These are phyloP conservation scores for Elmis aenea DNA, from an alignment of 2,888 invertebrate genomes.

Conservation along the genomic window DNA sequence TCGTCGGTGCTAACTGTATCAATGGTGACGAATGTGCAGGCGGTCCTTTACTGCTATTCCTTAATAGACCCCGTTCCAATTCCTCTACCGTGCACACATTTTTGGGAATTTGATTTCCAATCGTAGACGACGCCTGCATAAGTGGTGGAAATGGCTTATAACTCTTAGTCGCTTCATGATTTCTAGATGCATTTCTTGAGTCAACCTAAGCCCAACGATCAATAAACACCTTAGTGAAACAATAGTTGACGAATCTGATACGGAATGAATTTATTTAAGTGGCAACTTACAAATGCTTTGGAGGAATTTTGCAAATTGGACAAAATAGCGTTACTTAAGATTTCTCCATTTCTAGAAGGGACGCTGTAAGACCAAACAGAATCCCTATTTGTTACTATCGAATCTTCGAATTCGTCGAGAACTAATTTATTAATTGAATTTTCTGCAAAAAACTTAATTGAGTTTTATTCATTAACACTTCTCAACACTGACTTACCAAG, in stretches of 20 bases:
- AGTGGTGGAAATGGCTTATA: slow-evolving; percentile 12
- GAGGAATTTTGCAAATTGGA: slow-evolving; percentile 29
- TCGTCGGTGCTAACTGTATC: slow-evolving; percentile 9
- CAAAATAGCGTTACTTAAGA: slow-evolving; percentile 11
- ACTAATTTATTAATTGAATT: slow-evolving; percentile 35
- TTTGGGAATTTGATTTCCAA: slow-evolving; percentile 40
- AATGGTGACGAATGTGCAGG: slow-evolving; percentile 33
- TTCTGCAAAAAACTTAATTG: slow-evolving; percentile 29
- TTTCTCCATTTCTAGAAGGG: slow-evolving; percentile 32
- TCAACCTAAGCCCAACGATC: not conserved
- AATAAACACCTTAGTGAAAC: no score
- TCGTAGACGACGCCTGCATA: slow-evolving; percentile 1
- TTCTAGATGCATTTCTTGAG: not conserved
- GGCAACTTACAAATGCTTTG: slow-evolving; percentile 35
- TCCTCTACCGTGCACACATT: slow-evolving; percentile 72
- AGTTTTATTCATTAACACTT: no score
- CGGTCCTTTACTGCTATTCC: slow-evolving; percentile 30
- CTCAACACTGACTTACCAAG: no score
- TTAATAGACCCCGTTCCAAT: slow-evolving; percentile 62
- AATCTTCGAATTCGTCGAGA: slow-evolving; percentile 30
- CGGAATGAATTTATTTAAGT: no score
- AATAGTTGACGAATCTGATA: no score
- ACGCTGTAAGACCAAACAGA: slow-evolving; percentile 38
- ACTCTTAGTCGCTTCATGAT: no score
- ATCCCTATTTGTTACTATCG: no score